A percentile compares a stretch with the other conserved stretches of the same genome.
These are phyloP conservation scores for Sphaerodactylus townsendi DNA, from an alignment of 2,113 vertebrate species.

Conservation along the genomic window DNA sequence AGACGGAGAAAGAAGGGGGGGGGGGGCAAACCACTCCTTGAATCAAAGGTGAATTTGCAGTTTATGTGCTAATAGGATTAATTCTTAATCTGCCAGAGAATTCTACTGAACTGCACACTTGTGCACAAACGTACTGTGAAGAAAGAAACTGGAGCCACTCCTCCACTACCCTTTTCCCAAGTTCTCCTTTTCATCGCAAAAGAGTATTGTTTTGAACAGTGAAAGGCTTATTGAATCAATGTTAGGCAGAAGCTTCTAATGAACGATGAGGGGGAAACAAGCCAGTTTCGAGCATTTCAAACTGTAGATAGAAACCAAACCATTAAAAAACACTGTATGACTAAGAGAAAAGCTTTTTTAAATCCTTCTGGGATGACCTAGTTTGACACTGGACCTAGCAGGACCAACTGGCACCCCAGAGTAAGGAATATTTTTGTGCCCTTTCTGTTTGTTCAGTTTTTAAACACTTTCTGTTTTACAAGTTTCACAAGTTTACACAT, in stretches of 20 bases:
- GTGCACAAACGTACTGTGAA: constrained; percentile 6
- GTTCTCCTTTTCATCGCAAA: constrained; percentile 8
- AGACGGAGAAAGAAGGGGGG: neutral
- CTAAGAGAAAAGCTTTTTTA: neutral
- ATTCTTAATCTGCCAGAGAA: neutral
- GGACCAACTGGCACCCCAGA: too few species aligned
- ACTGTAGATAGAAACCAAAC: neutral
- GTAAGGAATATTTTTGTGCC: too few species aligned
- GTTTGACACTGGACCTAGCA: too few species aligned
- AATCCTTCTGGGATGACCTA: neutral
- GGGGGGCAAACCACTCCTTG: neutral
- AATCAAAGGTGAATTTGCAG: constrained; percentile 9
- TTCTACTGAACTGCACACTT: neutral
- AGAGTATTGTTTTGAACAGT: neutral
- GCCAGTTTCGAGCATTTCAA: neutral
- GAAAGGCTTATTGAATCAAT: neutral
- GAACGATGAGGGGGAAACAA: neutral
- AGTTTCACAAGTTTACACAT: too few species aligned
- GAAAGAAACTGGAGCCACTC: constrained; percentile 2
- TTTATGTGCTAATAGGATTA: constrained; percentile 35
- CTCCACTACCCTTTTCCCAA: neutral
- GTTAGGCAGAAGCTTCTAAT: neutral
- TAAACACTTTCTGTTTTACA: too few species aligned
- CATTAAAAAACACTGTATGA: neutral
- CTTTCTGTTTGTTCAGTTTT: too few species aligned